These are phyloP conservation scores for Betta splendens DNA, from an alignment of 2,797 vertebrate genomes.

Conservation along the genomic window DNA sequence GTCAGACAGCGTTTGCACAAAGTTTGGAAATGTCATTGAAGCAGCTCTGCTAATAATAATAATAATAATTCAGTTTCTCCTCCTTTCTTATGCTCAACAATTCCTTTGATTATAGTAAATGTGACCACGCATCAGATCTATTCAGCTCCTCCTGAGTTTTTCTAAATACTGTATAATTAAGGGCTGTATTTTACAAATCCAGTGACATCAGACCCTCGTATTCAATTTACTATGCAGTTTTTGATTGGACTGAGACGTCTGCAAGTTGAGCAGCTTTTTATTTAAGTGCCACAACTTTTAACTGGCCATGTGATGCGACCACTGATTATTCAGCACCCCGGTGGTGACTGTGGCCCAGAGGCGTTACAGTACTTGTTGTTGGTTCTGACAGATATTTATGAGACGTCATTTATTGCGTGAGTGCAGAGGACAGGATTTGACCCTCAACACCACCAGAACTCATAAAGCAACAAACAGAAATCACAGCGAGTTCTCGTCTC, in stretches of 20 bases:
- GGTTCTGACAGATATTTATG: conserved; percentile 32
- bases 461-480: conserved; percentile 10
- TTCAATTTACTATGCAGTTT: conserved; percentile 49
- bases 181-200: conserved; percentile 35
- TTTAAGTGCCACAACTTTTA: conserved; percentile 35
- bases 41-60: too few species aligned
- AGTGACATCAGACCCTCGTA: conserved; percentile 44
- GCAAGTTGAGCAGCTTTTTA: conserved; percentile 22
- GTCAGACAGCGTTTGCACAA: too few species aligned
- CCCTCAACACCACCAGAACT: conserved; percentile 8
- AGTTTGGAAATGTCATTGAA: too few species aligned
- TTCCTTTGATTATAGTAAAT: conserved; percentile 29
- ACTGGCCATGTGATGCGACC: conserved; percentile 33
- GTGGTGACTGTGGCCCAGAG: conserved; percentile 45
- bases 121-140: conserved; percentile 23
- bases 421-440: conserved; percentile 28
- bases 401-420: conserved; percentile 33
- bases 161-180: conserved; percentile 49
- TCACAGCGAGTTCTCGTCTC: conserved; percentile 16
- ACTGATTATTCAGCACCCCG: conserved; percentile 46
- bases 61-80: too few species aligned
- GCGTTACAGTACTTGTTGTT: conserved; percentile 39
- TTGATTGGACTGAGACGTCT: conserved; percentile 22
- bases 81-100: conserved; percentile 11
- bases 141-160: conserved; percentile 29